Conservation (phyloP, 2,888 invertebrate genomes). For the Tyria jacobaeae region DNA sequence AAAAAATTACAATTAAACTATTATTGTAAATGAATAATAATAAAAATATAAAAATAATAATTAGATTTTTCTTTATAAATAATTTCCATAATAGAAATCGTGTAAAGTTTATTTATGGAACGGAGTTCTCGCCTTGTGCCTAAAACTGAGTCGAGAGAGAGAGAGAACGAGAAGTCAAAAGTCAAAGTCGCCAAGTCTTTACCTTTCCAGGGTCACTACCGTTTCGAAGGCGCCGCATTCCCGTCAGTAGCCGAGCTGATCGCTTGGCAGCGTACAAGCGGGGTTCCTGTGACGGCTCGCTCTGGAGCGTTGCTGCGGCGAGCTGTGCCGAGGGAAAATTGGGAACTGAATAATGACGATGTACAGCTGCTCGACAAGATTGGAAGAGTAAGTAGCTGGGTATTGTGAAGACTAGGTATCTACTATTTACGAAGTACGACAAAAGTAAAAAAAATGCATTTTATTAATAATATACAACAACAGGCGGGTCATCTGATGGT, state of each 20-base stretch:
- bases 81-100: no score
- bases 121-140: no score
- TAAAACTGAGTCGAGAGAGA: no score
- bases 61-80: no score
- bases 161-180: no score
- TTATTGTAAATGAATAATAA: no score
- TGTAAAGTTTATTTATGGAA: no score
- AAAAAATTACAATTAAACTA: no score
- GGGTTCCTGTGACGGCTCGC: slow-evolving; percentile 95
- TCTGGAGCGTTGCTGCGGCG: slow-evolving; percentile 95
- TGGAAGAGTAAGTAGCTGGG: slow-evolving; percentile 90
- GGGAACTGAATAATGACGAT: slow-evolving; percentile 98
- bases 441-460: background rate
- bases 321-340: slow-evolving; percentile 95
- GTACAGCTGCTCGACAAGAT: slow-evolving; percentile 96
- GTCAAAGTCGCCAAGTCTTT: no score
- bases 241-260: slow-evolving; percentile 97
- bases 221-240: slow-evolving; percentile 97
- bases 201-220: slow-evolving; percentile 94
- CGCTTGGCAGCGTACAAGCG: slow-evolving; percentile 94
- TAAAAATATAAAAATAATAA: no score
- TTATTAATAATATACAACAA: no score
- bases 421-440: background rate
- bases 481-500: no score
- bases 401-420: background rate